Percentiles rank a stretch among this genome's conserved stretches.
These are phyloP conservation scores for Prunella himalayana DNA, from an alignment of 2,113 vertebrate species.

Conservation along the genomic window DNA sequence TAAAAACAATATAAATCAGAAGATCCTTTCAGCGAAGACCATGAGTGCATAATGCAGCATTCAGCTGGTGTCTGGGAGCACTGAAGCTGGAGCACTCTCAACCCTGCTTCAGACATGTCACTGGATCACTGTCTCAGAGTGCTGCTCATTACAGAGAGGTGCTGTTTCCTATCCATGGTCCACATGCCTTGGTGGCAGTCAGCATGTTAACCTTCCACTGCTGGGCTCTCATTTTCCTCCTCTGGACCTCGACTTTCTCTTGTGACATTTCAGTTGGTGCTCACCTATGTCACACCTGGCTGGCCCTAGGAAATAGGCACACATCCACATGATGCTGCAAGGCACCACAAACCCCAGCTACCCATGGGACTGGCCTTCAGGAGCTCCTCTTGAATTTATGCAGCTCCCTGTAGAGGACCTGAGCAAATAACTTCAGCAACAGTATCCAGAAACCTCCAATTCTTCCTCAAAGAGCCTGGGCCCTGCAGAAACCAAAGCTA, in stretches of 20 bases:
- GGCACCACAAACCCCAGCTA: background rate
- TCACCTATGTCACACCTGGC: background rate
- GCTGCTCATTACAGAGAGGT: background rate
- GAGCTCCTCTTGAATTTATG: background rate
- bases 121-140: background rate
- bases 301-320: background rate
- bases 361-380: background rate
- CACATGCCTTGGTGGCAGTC: background rate
- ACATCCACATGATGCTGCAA: background rate
- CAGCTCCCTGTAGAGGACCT: background rate
- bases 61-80: background rate
- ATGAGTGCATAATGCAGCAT: background rate
- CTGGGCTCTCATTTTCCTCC: background rate
- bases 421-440: background rate
- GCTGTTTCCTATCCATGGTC: rapidly evolving
- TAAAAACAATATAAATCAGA: background rate
- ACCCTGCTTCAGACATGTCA: background rate
- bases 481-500: background rate
- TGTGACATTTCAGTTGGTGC: background rate
- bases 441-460: background rate
- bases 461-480: background rate
- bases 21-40: background rate
- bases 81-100: background rate
- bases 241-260: rapidly evolving
- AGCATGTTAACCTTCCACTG: background rate